A percentile compares a stretch with the other conserved stretches of the same genome.
Conservation (phyloP, 2,113 vertebrate species). For the Tinamus guttatus region DNA sequence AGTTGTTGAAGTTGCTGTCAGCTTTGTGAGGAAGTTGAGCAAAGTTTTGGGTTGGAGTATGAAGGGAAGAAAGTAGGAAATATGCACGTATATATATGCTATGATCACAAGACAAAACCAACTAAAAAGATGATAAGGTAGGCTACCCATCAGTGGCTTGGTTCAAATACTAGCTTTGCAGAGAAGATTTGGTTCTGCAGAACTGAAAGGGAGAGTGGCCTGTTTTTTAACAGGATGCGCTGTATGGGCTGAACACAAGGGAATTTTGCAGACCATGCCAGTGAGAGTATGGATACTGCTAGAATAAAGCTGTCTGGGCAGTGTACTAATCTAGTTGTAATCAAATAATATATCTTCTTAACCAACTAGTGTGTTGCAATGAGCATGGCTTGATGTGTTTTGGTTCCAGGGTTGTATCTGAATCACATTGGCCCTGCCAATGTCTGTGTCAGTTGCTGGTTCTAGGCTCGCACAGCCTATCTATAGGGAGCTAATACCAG, state of each 20-base stretch:
- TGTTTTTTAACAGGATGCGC: not conserved
- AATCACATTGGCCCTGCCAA: not conserved
- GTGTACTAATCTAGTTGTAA: not conserved
- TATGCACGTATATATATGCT: too few relatives aligned
- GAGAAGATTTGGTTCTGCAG: not conserved
- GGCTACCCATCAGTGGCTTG: not conserved
- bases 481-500: not conserved
- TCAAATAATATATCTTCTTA: not conserved
- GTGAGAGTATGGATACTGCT: accelerated
- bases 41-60: not conserved
- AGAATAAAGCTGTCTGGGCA: not conserved
- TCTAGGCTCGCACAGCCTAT: not conserved
- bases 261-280: not conserved
- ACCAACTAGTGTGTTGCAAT: not conserved
- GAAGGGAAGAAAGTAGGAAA: not conserved
- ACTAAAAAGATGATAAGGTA: not conserved
- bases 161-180: not conserved
- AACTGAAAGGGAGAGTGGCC: not conserved
- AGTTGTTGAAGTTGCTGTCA: too few relatives aligned
- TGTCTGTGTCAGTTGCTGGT: not conserved
- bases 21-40: not conserved
- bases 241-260: not conserved
- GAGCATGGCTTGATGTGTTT: not conserved
- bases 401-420: not conserved
- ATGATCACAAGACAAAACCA: not conserved